phyloP scores from a whole-genome alignment of 1,140 invertebrate genomes.

The Drosophila tani region DNA sequence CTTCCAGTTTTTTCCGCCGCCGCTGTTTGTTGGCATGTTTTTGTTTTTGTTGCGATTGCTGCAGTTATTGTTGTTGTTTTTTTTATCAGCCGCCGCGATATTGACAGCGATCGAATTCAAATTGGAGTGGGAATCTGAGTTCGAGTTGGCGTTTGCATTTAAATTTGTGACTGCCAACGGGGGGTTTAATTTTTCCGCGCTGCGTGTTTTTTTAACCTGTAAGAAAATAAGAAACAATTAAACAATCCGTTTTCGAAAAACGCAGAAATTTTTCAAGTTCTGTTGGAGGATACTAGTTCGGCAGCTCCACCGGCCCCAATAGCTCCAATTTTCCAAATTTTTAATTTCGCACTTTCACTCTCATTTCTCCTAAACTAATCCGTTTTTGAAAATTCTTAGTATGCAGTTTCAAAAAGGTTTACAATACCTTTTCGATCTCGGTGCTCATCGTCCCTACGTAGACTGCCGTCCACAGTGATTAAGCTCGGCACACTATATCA shows the following conservation, averaged over 20 bases:
- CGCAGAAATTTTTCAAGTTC: neutral
- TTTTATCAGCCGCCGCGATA: conserved; percentile 47
- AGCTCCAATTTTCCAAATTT: no score
- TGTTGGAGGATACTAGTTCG: neutral
- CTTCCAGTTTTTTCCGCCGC: conserved; percentile 80
- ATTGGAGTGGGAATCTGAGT: conserved; percentile 3
- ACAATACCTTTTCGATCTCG: no score
- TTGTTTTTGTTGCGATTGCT: conserved; percentile 65
- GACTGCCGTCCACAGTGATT: no score
- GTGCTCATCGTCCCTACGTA: no score
- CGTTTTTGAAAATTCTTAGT: no score
- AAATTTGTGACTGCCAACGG: conserved; percentile 24
- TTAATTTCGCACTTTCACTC: no score
- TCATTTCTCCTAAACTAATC: no score
- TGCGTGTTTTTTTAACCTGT: conserved; percentile 72
- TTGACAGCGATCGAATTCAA: conserved; percentile 13
- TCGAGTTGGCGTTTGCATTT: conserved; percentile 31
- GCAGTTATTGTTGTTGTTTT: conserved; percentile 60
- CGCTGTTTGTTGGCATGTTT: conserved; percentile 64
- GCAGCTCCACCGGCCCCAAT: no score
- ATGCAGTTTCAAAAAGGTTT: no score
- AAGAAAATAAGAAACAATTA: conserved; percentile 10
- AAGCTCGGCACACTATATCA: no score
- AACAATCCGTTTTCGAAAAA: neutral
- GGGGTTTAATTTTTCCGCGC: conserved; percentile 53